Conservation (phyloP, 92 coral and sea anemone genomes). For the Isaurus tuberculatus region DNA sequence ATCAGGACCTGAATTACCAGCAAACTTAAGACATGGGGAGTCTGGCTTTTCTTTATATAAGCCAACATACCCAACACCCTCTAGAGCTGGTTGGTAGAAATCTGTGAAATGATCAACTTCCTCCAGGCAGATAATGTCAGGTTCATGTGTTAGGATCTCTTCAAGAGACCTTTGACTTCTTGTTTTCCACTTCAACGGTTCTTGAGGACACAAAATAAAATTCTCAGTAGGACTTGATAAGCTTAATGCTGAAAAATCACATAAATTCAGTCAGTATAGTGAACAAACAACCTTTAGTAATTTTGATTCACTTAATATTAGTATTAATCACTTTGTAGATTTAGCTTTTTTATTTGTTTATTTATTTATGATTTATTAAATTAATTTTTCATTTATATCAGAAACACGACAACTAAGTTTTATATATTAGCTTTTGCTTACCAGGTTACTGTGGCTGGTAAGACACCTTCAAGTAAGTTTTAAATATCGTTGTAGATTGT, state of each 20-base stretch:
- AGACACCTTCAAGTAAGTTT: too few species aligned
- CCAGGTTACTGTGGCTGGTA: too few species aligned
- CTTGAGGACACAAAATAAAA: slow-evolving; percentile 85
- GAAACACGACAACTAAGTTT: too few species aligned
- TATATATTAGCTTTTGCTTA: too few species aligned
- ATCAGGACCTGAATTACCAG: slow-evolving; percentile 89
- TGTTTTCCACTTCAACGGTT: slow-evolving; percentile 80
- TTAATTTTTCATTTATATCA: too few species aligned
- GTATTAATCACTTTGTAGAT: background rate
- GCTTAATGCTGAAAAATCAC: slow-evolving; percentile 74
- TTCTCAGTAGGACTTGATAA: slow-evolving; percentile 83
- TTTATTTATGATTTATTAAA: too few species aligned
- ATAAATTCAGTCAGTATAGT: background rate
- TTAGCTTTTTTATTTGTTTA: too few species aligned
- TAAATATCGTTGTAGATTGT: too few species aligned
- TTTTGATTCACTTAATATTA: too few species aligned
- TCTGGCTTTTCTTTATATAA: slow-evolving; percentile 74
- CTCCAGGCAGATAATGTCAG: slow-evolving; percentile 86
- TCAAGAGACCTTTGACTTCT: slow-evolving; percentile 80
- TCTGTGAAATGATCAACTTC: slow-evolving; percentile 98
- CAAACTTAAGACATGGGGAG: slow-evolving; percentile 88
- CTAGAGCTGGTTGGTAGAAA: slow-evolving; percentile 73
- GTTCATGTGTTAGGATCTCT: slow-evolving; percentile 78
- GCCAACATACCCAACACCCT: slow-evolving; percentile 76
- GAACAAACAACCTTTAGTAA: too few species aligned